Evolutionary conservation across 2,113 vertebrate species (phyloP), one percentile per base, ranked within the genome.

Genomic region (Cacatua alba): DNA sequence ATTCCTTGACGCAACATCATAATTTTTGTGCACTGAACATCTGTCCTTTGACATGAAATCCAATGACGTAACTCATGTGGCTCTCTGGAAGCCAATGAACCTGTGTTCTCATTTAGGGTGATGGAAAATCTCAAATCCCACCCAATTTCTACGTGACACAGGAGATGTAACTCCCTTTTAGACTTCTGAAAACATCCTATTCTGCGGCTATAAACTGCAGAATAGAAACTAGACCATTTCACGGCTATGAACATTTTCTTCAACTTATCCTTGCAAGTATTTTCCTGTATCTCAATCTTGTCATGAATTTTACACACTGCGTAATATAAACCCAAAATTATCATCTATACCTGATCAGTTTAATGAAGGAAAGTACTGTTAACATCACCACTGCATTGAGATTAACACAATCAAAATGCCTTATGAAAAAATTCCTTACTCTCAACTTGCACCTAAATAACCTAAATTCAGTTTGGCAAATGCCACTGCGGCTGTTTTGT

Each of bases 61-160:
- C 53, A 33, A 0, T 21, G 52, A 18, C 11, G 46, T 13, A 33
- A 33, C 52, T 19, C 5, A 13, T 3, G 29, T 0, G 28, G 13
- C 31, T 64, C 41, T 3, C 0, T 11, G 29, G 71, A 49, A 82
- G 37, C 37, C 51, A 75, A 11, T 4, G 41, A 74, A 79, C 26
- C 62, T 8, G 25, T 5, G 52, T 60, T 25, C 51, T 59, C 25
- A 33, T n/a, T 35, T 6, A 53, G 57, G 69, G 35, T 44, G 75
- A 33, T 6, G 13, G 63, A 64, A 85, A 43, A 80, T 17, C 52
- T 65, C 59, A 64, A 51, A 80, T 52, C 52, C 68, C 37, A 55
- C 33, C 28, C 29, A 33, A 12, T 5, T 60, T 76, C 77, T 62
- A 7, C 6, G 43, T 63, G 76, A 68, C 62, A 13, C 0, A 28